A percentile compares a stretch with the other conserved stretches of the same genome.
Conservation (phyloP, 2,888 invertebrate genomes). For the Macroteleia sp. region DNA sequence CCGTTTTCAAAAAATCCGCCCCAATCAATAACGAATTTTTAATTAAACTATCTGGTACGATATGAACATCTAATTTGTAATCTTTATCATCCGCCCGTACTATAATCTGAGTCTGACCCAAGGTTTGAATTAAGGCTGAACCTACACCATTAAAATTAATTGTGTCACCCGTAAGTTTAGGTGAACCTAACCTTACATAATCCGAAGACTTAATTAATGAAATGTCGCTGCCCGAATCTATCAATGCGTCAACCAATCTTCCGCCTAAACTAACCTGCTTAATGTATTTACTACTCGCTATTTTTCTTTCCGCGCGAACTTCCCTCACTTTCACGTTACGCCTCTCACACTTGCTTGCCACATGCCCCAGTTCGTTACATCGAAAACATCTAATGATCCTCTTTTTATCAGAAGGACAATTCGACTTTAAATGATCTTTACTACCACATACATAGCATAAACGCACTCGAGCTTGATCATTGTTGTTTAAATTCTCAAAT, state of each 20-base stretch:
- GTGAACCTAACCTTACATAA: neutral
- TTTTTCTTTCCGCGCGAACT: neutral
- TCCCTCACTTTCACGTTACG: neutral
- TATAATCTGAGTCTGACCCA: slow-evolving; percentile 2
- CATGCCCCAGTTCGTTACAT: neutral
- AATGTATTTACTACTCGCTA: neutral
- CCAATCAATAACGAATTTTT: neutral
- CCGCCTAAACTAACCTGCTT: neutral
- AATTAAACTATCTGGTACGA: neutral
- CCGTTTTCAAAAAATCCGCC: neutral
- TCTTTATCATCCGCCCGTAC: slow-evolving; percentile 32
- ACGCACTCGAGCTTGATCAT: too few species aligned
- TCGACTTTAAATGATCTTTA: neutral
- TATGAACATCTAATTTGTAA: slow-evolving; percentile 1
- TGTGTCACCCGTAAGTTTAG: neutral
- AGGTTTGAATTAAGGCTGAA: neutral
- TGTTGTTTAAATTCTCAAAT: too few species aligned
- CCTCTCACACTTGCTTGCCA: neutral
- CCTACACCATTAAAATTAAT: neutral
- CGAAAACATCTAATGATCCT: neutral
- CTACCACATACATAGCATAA: too few species aligned
- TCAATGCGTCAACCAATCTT: neutral
- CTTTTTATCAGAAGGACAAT: neutral
- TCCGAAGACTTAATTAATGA: neutral
- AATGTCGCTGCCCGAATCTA: neutral